These are phyloP conservation scores for Ceyx melanurus DNA, from an alignment of 2,113 vertebrate species.

Conservation along the genomic window DNA sequence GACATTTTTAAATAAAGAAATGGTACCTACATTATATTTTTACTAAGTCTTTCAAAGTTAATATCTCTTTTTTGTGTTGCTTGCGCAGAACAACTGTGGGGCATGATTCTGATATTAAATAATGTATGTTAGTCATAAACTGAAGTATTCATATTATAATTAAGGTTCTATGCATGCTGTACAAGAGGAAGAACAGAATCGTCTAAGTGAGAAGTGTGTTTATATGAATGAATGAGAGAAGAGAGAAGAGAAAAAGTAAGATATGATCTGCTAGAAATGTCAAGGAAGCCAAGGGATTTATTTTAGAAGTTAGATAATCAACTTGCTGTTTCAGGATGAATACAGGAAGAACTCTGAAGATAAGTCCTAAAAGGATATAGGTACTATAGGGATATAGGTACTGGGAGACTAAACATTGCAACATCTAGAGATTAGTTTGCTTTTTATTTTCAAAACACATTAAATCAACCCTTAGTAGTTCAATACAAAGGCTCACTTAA, in stretches of 20 bases:
- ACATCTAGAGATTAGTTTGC: neutral
- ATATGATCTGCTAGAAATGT: neutral
- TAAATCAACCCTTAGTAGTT: neutral
- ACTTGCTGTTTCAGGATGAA: neutral
- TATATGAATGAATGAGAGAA: neutral
- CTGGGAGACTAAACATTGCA: neutral
- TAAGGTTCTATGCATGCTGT: neutral
- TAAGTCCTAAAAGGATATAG: neutral
- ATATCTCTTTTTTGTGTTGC: conserved; percentile 9
- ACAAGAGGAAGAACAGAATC: neutral
- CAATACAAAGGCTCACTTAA: neutral
- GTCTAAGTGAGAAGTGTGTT: neutral
- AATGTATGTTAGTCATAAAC: conserved; percentile 40
- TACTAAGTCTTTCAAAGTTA: conserved; percentile 50
- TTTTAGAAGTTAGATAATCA: neutral
- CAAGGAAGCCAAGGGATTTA: neutral
- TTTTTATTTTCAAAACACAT: neutral
- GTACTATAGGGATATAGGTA: neutral
- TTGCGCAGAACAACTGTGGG: conserved; percentile 16
- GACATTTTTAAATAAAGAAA: conserved; percentile 46
- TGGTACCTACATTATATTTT: conserved; percentile 18
- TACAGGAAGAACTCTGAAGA: neutral
- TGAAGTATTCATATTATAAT: conserved; percentile 37
- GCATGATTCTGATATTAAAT: conserved; percentile 51
- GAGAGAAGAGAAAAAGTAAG: neutral